Evolutionary conservation across 2,113 vertebrate genomes (phyloP), one percentile per base, ranked within the genome.

Genomic region (Potamarius usumacintae): DNA sequence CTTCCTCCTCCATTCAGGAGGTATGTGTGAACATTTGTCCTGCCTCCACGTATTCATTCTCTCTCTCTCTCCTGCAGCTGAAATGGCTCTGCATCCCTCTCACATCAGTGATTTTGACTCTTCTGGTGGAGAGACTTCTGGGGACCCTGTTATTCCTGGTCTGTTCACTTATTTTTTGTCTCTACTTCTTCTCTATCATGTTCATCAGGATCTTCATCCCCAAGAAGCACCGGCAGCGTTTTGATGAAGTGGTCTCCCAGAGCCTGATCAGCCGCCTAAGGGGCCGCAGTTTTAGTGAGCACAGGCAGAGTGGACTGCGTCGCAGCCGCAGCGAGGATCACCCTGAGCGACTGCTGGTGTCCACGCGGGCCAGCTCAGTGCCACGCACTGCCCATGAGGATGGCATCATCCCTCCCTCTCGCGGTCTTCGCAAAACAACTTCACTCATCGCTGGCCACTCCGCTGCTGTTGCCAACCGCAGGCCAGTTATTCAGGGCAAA

Each of bases 191-290:
- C 20, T 90, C 76, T 74, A n/a, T 85, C 83, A 93, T 93, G 34
- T 91, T 93, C 65, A 20, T 78, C 94, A 99, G 98, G 96, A 99
- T 99, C 92, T 99, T 99, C 94, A 98, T 99, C 94, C 98, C 98
- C 89, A 98, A 98, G 95, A 99, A 98, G 92, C 98, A 99, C 93
- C 95, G 97, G 88, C 97, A 99, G 90, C 97, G 97, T 62, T 99
- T 99, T 48, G 97, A 99, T 30, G 97, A 99, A 91, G 97, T 99
- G 91, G 97, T 99, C 81, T 98, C 97, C 0, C 98, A 98, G 95
- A 98, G 97, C 85, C 94, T 99, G 82, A 96, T 99, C 94, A 97
- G 97, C 94, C 97, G 98, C 10, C 94, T 97, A 91, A 97, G 97
- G 69, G 96, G 97, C 52, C 96, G 97, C 82, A 96, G 96, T 87